Evolutionary conservation across 2,888 invertebrate genomes (phyloP), one percentile per base, ranked within the genome.

Genomic region (Conomelus anceps): DNA sequence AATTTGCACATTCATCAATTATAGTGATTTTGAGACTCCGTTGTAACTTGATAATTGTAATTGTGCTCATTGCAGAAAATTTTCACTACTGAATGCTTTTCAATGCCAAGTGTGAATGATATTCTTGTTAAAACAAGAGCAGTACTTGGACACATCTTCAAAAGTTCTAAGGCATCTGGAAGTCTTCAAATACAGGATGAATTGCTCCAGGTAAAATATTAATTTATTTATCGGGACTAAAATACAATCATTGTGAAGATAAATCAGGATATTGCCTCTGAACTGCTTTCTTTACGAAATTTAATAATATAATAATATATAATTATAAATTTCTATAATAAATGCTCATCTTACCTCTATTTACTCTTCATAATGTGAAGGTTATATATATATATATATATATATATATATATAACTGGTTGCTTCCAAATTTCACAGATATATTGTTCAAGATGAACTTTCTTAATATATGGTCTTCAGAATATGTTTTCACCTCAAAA

Each of bases 11-110:
- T n/a, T n/a, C n/a, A n/a, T n/a, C n/a, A n/a, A n/a, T n/a, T n/a
- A n/a, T n/a, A n/a, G 88, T 3, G n/a, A 7, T 24, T 89, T 89
- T 9, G 86, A 23, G 86, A 7, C 26, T 85, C 24, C n/a, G n/a
- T 87, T 84, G 1, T 34, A 17, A 34, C 34, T 34, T 34, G 34
- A 34, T n/a, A n/a, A n/a, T n/a, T n/a, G n/a, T n/a, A 34, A 34
- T 17, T 34, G 7, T 34, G 9, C 11, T 26, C 11, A 24, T 89
- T 90, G 7, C 89, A 91, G 90, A 87, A 90, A 23, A 91, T 93
- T 22, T 93, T 93, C 89, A 93, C 93, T 0, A 93, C 93, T 89
- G 92, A 92, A 1, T 93, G 94, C 23, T 94, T 94, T 89, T 93
- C 93, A 29, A 92, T 92, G 90, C 89, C 91, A 3, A 92, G 93